Evolutionary conservation across 2,113 vertebrate species (phyloP).

Genomic region (Bufo gargarizans): DNA sequence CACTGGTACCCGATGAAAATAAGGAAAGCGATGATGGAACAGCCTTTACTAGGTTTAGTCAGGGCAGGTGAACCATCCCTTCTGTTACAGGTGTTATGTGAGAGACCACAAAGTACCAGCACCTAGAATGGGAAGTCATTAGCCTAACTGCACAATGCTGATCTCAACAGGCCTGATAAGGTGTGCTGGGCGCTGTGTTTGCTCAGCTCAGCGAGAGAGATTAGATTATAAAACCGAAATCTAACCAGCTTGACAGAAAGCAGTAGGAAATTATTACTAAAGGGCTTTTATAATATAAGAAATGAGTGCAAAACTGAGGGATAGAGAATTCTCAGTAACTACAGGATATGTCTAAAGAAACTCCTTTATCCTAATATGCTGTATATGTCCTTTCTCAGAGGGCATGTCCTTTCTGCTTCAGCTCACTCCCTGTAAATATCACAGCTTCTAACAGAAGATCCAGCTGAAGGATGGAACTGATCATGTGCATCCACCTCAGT

Average conservation of each 20-base stretch:
- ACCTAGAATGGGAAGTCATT: slow-evolving; percentile 34
- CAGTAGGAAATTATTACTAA: not conserved
- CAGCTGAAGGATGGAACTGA: too few species aligned
- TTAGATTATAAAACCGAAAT: slow-evolving; percentile 6
- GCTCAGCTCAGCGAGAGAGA: slow-evolving; percentile 14
- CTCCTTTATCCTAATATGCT: too few species aligned
- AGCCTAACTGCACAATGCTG: slow-evolving; percentile 14
- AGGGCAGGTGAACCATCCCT: not conserved
- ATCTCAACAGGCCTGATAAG: slow-evolving; percentile 40
- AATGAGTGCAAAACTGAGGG: too few species aligned
- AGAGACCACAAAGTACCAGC: slow-evolving; percentile 10
- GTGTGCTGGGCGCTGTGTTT: slow-evolving; percentile 36
- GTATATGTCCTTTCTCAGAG: too few species aligned
- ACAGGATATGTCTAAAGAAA: too few species aligned
- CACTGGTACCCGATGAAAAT: not conserved
- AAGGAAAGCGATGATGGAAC: not conserved
- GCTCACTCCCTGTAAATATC: too few species aligned
- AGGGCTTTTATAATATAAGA: too few species aligned
- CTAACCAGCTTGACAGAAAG: slow-evolving; percentile 18
- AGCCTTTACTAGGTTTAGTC: not conserved
- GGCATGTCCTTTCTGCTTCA: too few species aligned
- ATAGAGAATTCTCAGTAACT: too few species aligned
- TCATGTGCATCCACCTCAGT: too few species aligned
- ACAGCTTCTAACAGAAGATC: too few species aligned
- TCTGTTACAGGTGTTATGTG: slow-evolving; percentile 19